Conservation (phyloP, 2,797 vertebrate species). For the Cirrhinus molitorella region DNA sequence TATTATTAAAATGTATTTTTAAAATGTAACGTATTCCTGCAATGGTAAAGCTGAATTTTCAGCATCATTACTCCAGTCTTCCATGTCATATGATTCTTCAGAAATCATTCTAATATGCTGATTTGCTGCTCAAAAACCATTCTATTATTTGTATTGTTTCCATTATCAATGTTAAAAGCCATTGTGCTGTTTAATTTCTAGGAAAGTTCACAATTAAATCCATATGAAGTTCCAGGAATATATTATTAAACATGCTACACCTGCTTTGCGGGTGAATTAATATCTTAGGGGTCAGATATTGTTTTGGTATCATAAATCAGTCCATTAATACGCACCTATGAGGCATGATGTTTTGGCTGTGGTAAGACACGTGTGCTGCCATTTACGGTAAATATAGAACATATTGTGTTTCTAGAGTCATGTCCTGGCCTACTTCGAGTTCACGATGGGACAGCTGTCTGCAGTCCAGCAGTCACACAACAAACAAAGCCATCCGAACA, state of each 20-base stretch:
- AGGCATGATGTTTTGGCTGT: constrained; percentile 19
- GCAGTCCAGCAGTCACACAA: constrained; percentile 48
- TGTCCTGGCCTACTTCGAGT: constrained; percentile 51
- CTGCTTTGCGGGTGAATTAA: background rate
- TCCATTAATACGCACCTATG: background rate
- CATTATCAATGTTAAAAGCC: too few species aligned
- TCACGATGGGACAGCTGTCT: constrained; percentile 51
- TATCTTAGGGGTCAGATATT: background rate
- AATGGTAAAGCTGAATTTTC: background rate
- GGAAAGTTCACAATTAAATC: too few species aligned
- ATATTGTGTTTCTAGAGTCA: constrained; percentile 22
- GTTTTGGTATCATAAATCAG: background rate
- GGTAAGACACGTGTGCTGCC: constrained; percentile 44
- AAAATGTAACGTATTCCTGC: background rate
- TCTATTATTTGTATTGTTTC: too few species aligned
- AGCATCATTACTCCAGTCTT: too few species aligned
- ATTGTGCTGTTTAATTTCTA: background rate
- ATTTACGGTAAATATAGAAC: constrained; percentile 46
- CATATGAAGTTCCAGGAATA: background rate
- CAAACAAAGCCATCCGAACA: constrained; percentile 32
- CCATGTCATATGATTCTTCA: background rate
- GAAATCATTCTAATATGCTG: background rate
- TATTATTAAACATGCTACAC: background rate
- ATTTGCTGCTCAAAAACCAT: background rate
- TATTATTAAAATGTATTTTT: too few species aligned